Evolutionary conservation across 2,113 vertebrate genomes (phyloP), one percentile per base, ranked within the genome.

Genomic region (Cebidichthys violaceus): DNA sequence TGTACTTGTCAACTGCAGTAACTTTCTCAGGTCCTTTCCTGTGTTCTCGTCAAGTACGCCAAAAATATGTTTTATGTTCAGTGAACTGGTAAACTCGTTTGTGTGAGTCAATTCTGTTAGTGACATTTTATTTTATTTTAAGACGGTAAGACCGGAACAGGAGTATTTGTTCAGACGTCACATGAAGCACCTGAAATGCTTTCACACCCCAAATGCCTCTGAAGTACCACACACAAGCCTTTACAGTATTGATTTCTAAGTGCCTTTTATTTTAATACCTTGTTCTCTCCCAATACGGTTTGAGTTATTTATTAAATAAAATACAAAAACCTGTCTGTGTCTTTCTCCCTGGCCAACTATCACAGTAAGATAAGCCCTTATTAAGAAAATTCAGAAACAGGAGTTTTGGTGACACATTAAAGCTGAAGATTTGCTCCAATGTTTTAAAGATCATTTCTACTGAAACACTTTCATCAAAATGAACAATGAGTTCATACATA

Each of bases 251-350:
- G 91, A 94, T 97, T 94, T 95, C 95, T 95, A 98, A 97, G 96
- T 97, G 96, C 96, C 96, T 97, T 97, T 97, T 96, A 95, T 97
- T 97, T 97, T 95, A 96, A 92, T 94, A 93, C 79, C 68, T 92
- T 94, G 90, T 96, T 96, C 94, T 96, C 79, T 97, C 96, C 95
- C 95, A 92, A 65, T 96, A 93, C 95, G 96, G 87, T 92, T 94
- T 96, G 91, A 95, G 95, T 95, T 98, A 99, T 99, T 99, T 99
- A 99, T 99, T 99, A 98, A 94, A 97, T 92, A 95, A 92, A 94
- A 64, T 90, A 89, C 90, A 87, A 94, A 93, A 96, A 52, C 6
- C 54, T 29, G 50, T 52, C 1, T 62, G 20, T 60, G 17, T 71
- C 22, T 61, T 33, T 55, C n/a, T 66, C 4, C 54, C 8, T 60